Conservation (phyloP, 2,113 vertebrate genomes). For the Paralichthys olivaceus region DNA sequence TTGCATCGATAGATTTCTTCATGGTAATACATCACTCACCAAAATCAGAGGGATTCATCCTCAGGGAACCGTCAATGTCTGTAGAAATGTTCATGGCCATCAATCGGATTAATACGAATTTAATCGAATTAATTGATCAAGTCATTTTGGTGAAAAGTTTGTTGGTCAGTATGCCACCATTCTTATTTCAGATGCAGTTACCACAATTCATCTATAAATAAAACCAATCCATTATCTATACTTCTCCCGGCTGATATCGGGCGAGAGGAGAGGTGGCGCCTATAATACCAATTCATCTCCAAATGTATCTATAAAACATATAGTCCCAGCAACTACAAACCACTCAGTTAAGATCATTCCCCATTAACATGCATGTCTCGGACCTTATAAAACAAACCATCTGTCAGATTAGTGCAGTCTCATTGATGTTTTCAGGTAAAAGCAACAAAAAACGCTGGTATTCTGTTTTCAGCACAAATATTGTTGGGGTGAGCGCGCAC, state of each 20-base stretch:
- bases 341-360: background rate
- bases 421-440: background rate
- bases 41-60: too few species aligned
- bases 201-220: background rate
- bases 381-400: background rate
- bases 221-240: background rate
- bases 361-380: background rate
- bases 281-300: too few species aligned
- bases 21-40: background rate
- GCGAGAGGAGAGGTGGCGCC: too few species aligned
- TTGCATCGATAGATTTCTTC: background rate
- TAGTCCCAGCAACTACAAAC: background rate
- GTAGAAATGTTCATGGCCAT: too few species aligned
- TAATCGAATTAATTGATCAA: too few species aligned
- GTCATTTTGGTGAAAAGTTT: background rate
- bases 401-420: background rate
- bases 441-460: background rate
- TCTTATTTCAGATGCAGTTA: background rate
- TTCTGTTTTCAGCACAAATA: slow-evolving; percentile 14
- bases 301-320: too few species aligned
- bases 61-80: too few species aligned
- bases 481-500: slow-evolving; percentile 7
- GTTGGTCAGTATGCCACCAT: background rate
- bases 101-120: too few species aligned
- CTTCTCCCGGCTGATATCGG: too few species aligned